Conservation (phyloP, 1,140 invertebrate species). For the Pantala flavescens region DNA sequence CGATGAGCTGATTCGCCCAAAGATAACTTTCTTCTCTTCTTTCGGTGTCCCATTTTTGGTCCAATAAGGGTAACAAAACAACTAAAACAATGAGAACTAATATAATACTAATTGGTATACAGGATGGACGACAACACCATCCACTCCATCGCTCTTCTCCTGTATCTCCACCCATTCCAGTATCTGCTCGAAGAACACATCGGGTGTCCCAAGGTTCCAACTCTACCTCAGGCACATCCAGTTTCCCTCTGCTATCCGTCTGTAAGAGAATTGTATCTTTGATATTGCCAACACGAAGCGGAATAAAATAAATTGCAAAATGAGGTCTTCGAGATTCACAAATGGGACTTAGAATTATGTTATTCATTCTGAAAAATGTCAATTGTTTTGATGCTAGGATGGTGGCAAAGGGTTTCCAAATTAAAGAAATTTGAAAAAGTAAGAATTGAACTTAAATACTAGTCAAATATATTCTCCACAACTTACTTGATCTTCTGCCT, state of each 20-base stretch:
- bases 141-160: constrained; percentile 35
- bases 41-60: constrained; percentile 37
- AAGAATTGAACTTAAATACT: too few species aligned
- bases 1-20: constrained; percentile 17
- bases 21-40: constrained; percentile 17
- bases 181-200: constrained; percentile 1
- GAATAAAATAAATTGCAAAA: too few species aligned
- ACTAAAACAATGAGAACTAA: constrained; percentile 62
- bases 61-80: constrained; percentile 61
- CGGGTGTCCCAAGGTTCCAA: background rate
- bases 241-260: background rate
- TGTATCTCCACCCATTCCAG: background rate
- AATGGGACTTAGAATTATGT: too few species aligned
- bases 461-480: too few species aligned
- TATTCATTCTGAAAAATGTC: too few species aligned
- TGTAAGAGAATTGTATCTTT: background rate
- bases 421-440: too few species aligned
- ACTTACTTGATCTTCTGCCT: too few species aligned
- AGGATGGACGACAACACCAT: constrained; percentile 61
- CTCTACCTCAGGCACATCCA: background rate
- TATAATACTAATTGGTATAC: constrained; percentile 67
- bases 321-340: too few species aligned
- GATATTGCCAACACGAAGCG: too few species aligned
- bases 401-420: too few species aligned
- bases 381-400: too few species aligned